These are phyloP conservation scores for Chamaea fasciata DNA, from an alignment of 2,113 vertebrate genomes.

Conservation along the genomic window DNA sequence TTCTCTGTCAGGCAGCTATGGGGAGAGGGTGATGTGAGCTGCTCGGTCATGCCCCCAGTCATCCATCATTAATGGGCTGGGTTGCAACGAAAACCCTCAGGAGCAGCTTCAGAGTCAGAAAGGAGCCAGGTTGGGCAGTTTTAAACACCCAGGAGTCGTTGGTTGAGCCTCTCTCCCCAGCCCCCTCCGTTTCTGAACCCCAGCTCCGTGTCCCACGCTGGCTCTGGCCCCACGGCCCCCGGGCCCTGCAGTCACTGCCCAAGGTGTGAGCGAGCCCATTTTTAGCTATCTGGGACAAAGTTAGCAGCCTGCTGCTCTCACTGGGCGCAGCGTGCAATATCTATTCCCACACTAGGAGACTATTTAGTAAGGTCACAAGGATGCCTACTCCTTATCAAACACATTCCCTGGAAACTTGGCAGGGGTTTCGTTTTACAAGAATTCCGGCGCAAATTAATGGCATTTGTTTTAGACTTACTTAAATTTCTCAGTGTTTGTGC, in stretches of 20 bases:
- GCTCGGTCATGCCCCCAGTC: neutral
- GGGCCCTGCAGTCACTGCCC: conserved; percentile 11
- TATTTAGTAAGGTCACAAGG: conserved; percentile 69
- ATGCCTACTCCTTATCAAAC: conserved; percentile 74
- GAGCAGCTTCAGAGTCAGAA: neutral
- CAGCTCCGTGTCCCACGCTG: neutral
- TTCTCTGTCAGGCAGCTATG: neutral
- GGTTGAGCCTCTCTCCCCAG: neutral
- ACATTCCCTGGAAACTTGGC: conserved; percentile 83
- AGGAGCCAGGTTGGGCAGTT: neutral
- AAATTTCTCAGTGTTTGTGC: neutral
- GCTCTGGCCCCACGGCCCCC: neutral
- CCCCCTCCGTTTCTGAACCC: neutral
- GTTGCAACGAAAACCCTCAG: neutral
- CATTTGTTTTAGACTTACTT: neutral
- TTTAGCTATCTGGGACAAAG: conserved; percentile 60
- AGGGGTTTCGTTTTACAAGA: conserved; percentile 17
- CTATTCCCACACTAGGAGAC: conserved; percentile 64
- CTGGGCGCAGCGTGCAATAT: conserved; percentile 24
- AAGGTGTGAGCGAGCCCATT: conserved; percentile 49
- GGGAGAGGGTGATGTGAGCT: neutral
- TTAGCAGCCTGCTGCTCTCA: conserved; percentile 66
- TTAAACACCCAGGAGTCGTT: neutral
- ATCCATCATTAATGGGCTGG: neutral
- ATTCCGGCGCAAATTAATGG: neutral